Conservation (phyloP, 2,797 vertebrate genomes). For the Scomberomorus guttatus region DNA sequence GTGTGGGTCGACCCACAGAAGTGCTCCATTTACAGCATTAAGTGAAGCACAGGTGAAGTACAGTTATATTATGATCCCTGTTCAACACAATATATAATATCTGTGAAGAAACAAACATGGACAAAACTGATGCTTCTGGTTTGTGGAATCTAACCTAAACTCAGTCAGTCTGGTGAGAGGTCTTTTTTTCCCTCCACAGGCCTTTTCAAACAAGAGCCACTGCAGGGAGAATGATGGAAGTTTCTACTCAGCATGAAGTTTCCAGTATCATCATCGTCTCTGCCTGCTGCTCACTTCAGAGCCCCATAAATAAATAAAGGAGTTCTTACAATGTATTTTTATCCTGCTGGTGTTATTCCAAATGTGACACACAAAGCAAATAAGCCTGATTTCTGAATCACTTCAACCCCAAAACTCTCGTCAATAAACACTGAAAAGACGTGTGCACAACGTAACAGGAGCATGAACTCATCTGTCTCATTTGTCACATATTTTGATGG, state of each 20-base stretch:
- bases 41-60: constrained; percentile 81
- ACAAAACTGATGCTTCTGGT: background rate
- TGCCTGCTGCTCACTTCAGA: background rate
- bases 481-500: background rate
- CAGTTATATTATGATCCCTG: background rate
- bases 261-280: background rate
- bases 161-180: background rate
- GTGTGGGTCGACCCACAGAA: constrained; percentile 85
- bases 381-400: background rate
- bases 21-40: constrained; percentile 84
- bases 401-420: background rate
- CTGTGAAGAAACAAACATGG: constrained; percentile 2
- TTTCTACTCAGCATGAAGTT: constrained; percentile 81
- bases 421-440: background rate
- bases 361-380: background rate
- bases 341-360: background rate
- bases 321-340: background rate
- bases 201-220: constrained; percentile 82
- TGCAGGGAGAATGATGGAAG: constrained; percentile 74
- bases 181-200: constrained; percentile 64
- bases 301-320: constrained; percentile 24
- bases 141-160: constrained; percentile 1
- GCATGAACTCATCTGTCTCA: background rate
- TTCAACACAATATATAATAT: background rate
- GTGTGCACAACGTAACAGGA: background rate